Percentiles rank a stretch among this genome's conserved stretches.
These are phyloP conservation scores for Pantherophis guttatus DNA, from an alignment of 2,113 vertebrate species.

Conservation along the genomic window DNA sequence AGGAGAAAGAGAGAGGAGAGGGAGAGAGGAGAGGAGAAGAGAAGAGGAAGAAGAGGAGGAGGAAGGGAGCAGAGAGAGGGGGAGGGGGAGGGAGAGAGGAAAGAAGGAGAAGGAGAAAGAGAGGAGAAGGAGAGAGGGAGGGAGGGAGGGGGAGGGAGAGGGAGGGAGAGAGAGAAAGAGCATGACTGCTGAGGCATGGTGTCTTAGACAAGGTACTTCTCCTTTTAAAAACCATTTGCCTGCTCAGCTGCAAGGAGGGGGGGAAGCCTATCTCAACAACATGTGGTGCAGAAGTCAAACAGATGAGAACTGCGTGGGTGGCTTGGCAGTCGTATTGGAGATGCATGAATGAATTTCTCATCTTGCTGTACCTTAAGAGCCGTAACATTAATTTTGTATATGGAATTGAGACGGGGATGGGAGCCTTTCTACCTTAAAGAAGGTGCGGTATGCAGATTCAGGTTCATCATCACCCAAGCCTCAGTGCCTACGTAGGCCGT, in stretches of 20 bases:
- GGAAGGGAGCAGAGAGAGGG: fast-evolving
- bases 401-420: background rate
- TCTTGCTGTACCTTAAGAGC: background rate
- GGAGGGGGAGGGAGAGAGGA: no score
- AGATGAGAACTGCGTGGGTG: background rate
- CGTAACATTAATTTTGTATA: background rate
- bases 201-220: background rate
- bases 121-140: no score
- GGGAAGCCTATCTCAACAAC: background rate
- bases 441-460: background rate
- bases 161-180: background rate
- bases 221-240: background rate
- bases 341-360: background rate
- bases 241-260: background rate
- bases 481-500: background rate
- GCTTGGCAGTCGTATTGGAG: background rate
- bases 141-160: no score
- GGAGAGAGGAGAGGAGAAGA: no score
- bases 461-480: background rate
- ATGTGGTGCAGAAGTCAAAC: background rate
- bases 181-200: background rate
- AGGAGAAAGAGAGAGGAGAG: no score
- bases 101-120: no score
- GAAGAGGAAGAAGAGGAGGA: no score
- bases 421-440: background rate